Evolutionary conservation across 2,797 vertebrate species (phyloP), one percentile per base, ranked within the genome.

Genomic region (Pseudopleuronectes americanus): DNA sequence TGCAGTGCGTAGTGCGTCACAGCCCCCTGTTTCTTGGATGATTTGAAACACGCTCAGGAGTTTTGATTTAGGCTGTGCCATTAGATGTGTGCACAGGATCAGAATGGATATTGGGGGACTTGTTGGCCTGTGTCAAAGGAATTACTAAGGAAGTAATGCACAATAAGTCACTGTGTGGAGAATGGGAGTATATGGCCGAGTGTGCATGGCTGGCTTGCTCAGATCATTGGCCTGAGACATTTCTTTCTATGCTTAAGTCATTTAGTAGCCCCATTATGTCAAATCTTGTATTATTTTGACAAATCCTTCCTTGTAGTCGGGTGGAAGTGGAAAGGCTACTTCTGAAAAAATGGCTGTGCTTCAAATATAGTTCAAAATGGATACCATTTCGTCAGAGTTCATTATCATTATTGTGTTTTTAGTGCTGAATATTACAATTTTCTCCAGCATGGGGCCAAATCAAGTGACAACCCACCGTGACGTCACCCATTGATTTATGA

Each of bases 111-210:
- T 57, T 54, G 4, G 21, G 65, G 69, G 74, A 38, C 36, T 48
- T 77, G 21, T 54, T 68, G 24, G 62, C 68, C 54, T 22, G 28
- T 45, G 57, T 77, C 73, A 74, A 41, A 72, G 64, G 74, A 72
- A 68, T 63, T 57, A 53, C 75, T 69, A 33, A 74, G 54, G 54
- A 66, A 56, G n/a, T 62, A 48, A 75, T 62, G 47, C 33, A 73
- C 49, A 84, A 61, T 72, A 65, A 55, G 61, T 76, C 68, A 66
- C 74, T 77, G 68, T 81, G 52, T 60, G 36, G 57, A 59, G 57
- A 66, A 56, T 63, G 45, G 63, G 69, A 26, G 55, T 60, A 21
- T 51, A 60, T 66, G 6, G 26, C 16, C 43, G 17, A 63, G 19
- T 61, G 17, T 53, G 52, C 49, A 22, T 57, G 56, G 54, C 43